Percentiles rank a stretch among this genome's conserved stretches.
phyloP scores from a whole-genome alignment of 2,888 invertebrate species.

The Fissipunctia ypsillon region DNA sequence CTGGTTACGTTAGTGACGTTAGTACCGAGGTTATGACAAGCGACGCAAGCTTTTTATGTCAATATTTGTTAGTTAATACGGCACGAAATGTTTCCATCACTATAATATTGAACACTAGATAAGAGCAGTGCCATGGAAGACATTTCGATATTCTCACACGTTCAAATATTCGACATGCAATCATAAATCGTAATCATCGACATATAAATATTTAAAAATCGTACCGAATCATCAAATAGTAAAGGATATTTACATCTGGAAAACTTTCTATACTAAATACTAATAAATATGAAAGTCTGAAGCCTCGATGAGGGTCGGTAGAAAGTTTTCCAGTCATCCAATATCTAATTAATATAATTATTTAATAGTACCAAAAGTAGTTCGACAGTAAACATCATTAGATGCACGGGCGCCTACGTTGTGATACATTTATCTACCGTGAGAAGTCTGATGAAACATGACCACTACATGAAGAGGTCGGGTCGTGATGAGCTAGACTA shows the following conservation, averaged over 20 bases:
- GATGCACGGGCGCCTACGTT: constrained; percentile 89
- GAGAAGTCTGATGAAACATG: constrained; percentile 85
- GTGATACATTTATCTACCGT: constrained; percentile 91
- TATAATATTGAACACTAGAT: constrained; percentile 76
- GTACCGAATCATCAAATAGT: constrained; percentile 77
- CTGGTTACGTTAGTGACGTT: constrained; percentile 74
- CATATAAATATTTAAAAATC: constrained; percentile 78
- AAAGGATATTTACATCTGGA: constrained; percentile 80
- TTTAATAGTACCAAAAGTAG: constrained; percentile 76
- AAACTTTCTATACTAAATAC: constrained; percentile 86
- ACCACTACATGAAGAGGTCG: constrained; percentile 88
- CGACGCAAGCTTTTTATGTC: constrained; percentile 83
- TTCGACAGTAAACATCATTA: constrained; percentile 77
- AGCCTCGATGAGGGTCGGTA: constrained; percentile 77
- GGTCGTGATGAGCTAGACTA: constrained; percentile 83
- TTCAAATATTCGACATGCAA: constrained; percentile 70
- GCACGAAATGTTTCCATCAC: constrained; percentile 85
- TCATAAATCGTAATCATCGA: constrained; percentile 71
- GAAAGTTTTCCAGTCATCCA: constrained; percentile 87
- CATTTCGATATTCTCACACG: constrained; percentile 82
- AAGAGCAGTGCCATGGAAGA: constrained; percentile 86
- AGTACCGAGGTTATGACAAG: constrained; percentile 82
- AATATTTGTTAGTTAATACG: constrained; percentile 70
- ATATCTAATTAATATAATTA: constrained; percentile 63
- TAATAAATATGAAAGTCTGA: constrained; percentile 77